Conservation (phyloP, 30 jellyfish, hydroid and myxozoan species). For the Mastigias papua region DNA sequence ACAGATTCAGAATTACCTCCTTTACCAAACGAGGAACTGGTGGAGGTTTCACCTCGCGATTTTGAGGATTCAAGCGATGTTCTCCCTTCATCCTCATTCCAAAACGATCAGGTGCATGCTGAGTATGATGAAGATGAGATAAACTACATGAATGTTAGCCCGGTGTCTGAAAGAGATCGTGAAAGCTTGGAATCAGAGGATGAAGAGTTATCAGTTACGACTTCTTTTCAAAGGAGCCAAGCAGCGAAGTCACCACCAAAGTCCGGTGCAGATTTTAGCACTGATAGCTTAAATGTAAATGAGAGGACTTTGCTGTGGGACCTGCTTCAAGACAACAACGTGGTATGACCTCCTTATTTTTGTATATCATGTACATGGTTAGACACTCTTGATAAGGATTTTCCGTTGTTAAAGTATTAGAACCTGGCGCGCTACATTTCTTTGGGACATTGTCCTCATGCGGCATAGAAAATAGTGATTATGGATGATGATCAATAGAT, state of each 20-base stretch:
- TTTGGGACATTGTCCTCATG: too few species aligned
- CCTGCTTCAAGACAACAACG: slow-evolving; percentile 78
- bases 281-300: slow-evolving; percentile 72
- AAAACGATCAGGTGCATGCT: slow-evolving; percentile 57
- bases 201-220: slow-evolving; percentile 44
- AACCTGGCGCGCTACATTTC: too few species aligned
- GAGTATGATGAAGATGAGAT: slow-evolving; percentile 89
- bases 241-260: slow-evolving; percentile 37
- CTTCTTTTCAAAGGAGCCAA: slow-evolving; percentile 16
- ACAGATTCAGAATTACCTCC: slow-evolving; percentile 50
- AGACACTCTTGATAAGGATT: not conserved
- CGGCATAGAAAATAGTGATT: too few species aligned
- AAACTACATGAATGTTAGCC: slow-evolving; percentile 90
- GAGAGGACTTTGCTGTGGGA: slow-evolving; percentile 96
- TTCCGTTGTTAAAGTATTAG: not conserved
- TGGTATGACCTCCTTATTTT: slow-evolving; percentile 54
- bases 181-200: slow-evolving; percentile 91
- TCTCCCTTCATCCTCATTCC: slow-evolving; percentile 60
- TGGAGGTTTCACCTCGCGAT: slow-evolving; percentile 78
- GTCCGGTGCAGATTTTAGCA: slow-evolving; percentile 24
- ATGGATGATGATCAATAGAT: too few species aligned
- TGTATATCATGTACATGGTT: not conserved
- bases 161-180: slow-evolving; percentile 88
- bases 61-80: slow-evolving; percentile 71
- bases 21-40: slow-evolving; percentile 52